Evolutionary conservation across 2,797 vertebrate genomes (phyloP).

Genomic region (Anolis apletophallus): DNA sequence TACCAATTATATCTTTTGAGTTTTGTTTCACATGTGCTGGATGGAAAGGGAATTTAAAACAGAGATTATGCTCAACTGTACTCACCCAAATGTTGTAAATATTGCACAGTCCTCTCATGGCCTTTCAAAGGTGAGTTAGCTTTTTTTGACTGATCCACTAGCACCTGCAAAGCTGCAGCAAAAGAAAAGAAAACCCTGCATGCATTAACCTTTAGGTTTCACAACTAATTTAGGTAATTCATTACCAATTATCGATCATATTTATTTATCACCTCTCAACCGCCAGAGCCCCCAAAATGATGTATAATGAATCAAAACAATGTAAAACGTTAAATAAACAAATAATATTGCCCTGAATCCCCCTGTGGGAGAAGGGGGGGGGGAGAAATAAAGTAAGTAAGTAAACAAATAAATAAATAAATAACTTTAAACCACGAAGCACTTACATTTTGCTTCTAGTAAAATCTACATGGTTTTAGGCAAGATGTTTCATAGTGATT

Average conservation of each 20-base stretch:
- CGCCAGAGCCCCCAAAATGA: too few relatives aligned
- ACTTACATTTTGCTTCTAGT: background rate
- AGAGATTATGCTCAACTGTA: background rate
- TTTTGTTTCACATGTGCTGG: background rate
- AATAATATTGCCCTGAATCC: too few relatives aligned
- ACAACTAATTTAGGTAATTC: background rate
- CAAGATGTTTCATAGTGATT: background rate
- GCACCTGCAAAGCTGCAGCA: slow-evolving; percentile 90
- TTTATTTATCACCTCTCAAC: too few relatives aligned
- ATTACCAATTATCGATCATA: background rate
- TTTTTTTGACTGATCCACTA: slow-evolving; percentile 98
- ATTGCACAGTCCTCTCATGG: slow-evolving; percentile 97
- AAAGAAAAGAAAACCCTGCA: slow-evolving; percentile 22
- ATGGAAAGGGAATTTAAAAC: background rate
- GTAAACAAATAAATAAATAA: too few relatives aligned
- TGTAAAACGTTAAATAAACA: too few relatives aligned
- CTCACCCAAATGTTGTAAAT: slow-evolving; percentile 94
- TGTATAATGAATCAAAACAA: too few relatives aligned
- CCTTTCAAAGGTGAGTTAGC: slow-evolving; percentile 98
- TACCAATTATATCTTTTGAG: background rate
- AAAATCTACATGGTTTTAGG: background rate
- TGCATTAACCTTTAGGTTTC: background rate
- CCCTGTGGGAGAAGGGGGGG: too few relatives aligned
- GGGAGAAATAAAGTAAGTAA: too few relatives aligned
- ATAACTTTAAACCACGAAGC: too few relatives aligned